phyloP scores from a whole-genome alignment of 2,888 invertebrate species.

The Julus scanicus region DNA sequence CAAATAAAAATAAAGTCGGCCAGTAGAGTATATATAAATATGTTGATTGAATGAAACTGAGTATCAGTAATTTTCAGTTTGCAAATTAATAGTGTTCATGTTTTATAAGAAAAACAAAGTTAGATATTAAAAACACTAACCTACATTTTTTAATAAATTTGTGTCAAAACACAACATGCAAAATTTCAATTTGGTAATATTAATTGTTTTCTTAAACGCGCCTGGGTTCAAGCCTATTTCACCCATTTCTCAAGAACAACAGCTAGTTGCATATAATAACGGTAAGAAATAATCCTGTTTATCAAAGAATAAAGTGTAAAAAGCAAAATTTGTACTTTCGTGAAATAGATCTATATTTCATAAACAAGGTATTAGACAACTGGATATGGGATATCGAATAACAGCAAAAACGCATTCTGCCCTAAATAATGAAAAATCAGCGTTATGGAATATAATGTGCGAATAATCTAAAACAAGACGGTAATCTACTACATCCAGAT shows the following conservation, averaged over 20 bases:
- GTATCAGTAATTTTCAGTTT: background rate
- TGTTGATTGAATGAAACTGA: background rate
- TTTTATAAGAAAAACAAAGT: background rate
- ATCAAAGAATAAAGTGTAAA: too few relatives aligned
- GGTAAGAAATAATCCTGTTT: background rate
- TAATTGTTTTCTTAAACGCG: background rate
- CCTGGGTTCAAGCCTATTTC: background rate
- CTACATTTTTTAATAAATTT: background rate
- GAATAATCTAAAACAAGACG: too few relatives aligned
- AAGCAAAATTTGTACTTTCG: too few relatives aligned
- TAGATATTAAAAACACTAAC: background rate
- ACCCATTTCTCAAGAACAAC: background rate
- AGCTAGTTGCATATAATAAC: background rate
- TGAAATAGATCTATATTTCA: too few relatives aligned
- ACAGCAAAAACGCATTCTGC: too few relatives aligned
- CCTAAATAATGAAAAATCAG: too few relatives aligned
- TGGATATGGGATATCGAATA: too few relatives aligned
- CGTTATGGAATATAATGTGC: too few relatives aligned
- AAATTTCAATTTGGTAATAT: background rate
- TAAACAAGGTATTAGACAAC: too few relatives aligned
- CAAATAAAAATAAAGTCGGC: background rate
- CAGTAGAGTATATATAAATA: background rate
- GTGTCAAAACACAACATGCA: background rate
- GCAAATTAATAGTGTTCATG: background rate
- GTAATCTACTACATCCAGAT: too few relatives aligned